Percentiles rank a stretch among this genome's conserved stretches.
Conservation (phyloP, 1,140 invertebrate genomes). For the Drosophila virilis region DNA sequence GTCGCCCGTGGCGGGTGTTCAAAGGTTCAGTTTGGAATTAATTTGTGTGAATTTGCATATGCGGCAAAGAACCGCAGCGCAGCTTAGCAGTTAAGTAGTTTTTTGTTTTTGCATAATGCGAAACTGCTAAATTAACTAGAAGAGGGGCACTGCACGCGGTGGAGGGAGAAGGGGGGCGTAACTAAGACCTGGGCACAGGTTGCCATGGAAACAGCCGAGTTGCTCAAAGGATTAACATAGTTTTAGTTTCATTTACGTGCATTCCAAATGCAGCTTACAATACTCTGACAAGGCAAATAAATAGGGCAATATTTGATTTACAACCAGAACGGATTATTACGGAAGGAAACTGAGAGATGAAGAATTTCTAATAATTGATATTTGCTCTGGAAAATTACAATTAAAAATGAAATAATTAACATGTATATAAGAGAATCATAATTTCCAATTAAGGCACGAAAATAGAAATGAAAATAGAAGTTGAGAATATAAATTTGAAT, state of each 20-base stretch:
- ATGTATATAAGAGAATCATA: background rate
- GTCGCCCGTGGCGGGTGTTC: slow-evolving; percentile 26
- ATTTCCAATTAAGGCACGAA: background rate
- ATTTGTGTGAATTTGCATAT: slow-evolving; percentile 81
- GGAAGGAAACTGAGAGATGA: background rate
- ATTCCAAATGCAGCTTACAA: slow-evolving; percentile 7
- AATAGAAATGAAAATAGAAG: no score
- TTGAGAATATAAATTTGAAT: no score
- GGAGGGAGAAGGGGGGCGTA: background rate
- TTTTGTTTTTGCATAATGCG: slow-evolving; percentile 75
- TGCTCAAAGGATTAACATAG: slow-evolving; percentile 48
- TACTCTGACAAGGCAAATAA: slow-evolving; percentile 18
- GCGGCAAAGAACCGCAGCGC: slow-evolving; percentile 59
- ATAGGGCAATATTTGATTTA: background rate
- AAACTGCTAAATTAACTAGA: slow-evolving; percentile 69
- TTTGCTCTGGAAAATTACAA: no score
- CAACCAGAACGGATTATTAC: background rate
- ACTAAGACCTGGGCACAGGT: slow-evolving; percentile 24
- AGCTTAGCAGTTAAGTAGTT: slow-evolving; percentile 78
- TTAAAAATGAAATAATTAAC: no score
- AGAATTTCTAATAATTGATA: no score
- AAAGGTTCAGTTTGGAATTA: slow-evolving; percentile 79
- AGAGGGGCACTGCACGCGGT: slow-evolving; percentile 10
- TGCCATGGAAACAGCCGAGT: slow-evolving; percentile 39
- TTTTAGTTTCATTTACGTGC: slow-evolving; percentile 24